Evolutionary conservation across 2,113 vertebrate genomes (phyloP).

Genomic region (Syngnathoides biaculeatus): DNA sequence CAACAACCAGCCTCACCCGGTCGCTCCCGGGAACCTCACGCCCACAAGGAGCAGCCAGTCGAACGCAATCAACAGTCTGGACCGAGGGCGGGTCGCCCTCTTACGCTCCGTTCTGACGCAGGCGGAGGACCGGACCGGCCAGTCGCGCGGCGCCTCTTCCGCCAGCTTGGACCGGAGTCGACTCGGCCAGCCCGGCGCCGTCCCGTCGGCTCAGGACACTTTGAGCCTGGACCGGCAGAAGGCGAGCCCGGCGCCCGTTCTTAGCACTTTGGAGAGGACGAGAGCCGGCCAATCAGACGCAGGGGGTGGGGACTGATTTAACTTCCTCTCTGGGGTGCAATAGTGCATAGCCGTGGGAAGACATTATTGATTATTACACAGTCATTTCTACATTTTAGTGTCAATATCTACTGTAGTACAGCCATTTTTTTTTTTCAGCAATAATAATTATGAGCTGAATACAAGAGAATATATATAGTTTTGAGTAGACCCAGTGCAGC

Average conservation of each 20-base stretch:
- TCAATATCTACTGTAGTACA: background rate
- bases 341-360: constrained; percentile 54
- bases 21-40: constrained; percentile 27
- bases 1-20: constrained; percentile 63
- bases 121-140: constrained; percentile 57
- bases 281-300: constrained; percentile 52
- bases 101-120: constrained; percentile 34
- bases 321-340: background rate
- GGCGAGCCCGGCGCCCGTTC: constrained; percentile 46
- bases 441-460: background rate
- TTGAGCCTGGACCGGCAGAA: constrained; percentile 68
- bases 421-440: too few relatives aligned
- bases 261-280: constrained; percentile 66
- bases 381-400: background rate
- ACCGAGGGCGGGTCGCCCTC: constrained; percentile 55
- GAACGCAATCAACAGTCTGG: constrained; percentile 64
- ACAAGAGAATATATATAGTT: background rate
- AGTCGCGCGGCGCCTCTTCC: constrained; percentile 38
- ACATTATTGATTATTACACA: background rate
- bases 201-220: constrained; percentile 54
- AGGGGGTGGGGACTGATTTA: constrained; percentile 44
- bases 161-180: constrained; percentile 61
- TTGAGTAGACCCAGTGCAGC: background rate
- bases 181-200: constrained; percentile 42
- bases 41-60: constrained; percentile 43